These are phyloP conservation scores for Pterostichus madidus DNA, from an alignment of 2,888 invertebrate genomes.

Conservation along the genomic window DNA sequence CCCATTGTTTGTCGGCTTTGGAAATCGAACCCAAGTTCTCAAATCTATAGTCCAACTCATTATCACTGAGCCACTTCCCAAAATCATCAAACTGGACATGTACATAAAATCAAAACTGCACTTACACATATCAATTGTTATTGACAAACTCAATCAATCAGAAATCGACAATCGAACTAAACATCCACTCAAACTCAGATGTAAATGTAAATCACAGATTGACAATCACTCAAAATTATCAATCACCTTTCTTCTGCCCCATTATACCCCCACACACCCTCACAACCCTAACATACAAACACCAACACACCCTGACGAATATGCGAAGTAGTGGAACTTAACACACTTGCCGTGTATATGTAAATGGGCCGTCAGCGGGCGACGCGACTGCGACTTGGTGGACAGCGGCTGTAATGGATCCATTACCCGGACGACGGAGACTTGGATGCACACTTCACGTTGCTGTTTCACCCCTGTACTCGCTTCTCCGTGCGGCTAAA, in stretches of 20 bases:
- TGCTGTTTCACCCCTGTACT: neutral
- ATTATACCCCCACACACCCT: neutral
- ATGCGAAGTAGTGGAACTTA: slow-evolving; percentile 16
- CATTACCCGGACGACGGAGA: slow-evolving; percentile 28
- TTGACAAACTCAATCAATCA: neutral
- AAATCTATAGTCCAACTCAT: no score
- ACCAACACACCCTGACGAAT: neutral
- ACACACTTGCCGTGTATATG: slow-evolving; percentile 51
- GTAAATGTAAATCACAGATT: slow-evolving; percentile 29
- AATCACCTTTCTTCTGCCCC: neutral
- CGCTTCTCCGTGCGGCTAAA: neutral
- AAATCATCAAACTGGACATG: no score
- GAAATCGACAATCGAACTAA: neutral
- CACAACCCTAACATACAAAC: neutral
- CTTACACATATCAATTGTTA: neutral
- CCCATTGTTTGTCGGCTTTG: no score
- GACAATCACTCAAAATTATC: slow-evolving; percentile 15
- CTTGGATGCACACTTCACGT: slow-evolving; percentile 17
- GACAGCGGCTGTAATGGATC: slow-evolving; percentile 44
- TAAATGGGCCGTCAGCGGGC: slow-evolving; percentile 27
- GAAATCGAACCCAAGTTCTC: no score
- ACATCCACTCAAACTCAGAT: slow-evolving; percentile 1
- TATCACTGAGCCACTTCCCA: no score
- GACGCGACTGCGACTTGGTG: slow-evolving; percentile 3
- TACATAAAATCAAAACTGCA: no score